Percentiles rank a stretch among this genome's conserved stretches.
These are phyloP conservation scores for Mylabris sibirica DNA, from an alignment of 2,888 invertebrate species.

Conservation along the genomic window DNA sequence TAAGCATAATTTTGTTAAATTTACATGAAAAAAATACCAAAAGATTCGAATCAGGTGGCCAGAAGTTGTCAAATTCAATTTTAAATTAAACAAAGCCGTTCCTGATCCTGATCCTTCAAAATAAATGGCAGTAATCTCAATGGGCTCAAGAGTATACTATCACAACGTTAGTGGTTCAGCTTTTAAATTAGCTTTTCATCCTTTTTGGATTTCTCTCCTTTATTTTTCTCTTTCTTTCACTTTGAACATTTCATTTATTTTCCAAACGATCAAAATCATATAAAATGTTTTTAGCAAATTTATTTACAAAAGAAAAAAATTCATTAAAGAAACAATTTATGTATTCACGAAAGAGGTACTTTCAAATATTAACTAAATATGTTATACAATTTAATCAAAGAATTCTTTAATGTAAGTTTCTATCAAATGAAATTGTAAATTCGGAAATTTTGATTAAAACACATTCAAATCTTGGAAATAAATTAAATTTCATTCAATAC, in stretches of 20 bases:
- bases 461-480: neutral
- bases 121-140: constrained; percentile 14
- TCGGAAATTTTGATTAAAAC: neutral
- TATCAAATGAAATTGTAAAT: neutral
- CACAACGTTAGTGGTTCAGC: neutral
- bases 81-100: neutral
- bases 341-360: neutral
- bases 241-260: constrained; percentile 4
- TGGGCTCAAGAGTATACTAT: constrained; percentile 1
- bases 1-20: no score
- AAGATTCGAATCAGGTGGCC: constrained; percentile 1
- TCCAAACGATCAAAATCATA: neutral
- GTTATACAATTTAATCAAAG: neutral
- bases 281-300: neutral
- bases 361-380: neutral
- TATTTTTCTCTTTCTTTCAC: neutral
- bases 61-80: neutral
- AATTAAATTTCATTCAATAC: neutral
- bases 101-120: constrained; percentile 3
- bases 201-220: neutral
- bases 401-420: neutral
- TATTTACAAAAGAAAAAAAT: neutral
- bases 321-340: neutral
- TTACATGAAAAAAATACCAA: neutral
- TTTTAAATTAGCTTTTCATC: constrained; percentile 9